A percentile compares a stretch with the other conserved stretches of the same genome.
Evolutionary conservation across 1,140 invertebrate species (phyloP).

Genomic region (Cherax destructor): DNA sequence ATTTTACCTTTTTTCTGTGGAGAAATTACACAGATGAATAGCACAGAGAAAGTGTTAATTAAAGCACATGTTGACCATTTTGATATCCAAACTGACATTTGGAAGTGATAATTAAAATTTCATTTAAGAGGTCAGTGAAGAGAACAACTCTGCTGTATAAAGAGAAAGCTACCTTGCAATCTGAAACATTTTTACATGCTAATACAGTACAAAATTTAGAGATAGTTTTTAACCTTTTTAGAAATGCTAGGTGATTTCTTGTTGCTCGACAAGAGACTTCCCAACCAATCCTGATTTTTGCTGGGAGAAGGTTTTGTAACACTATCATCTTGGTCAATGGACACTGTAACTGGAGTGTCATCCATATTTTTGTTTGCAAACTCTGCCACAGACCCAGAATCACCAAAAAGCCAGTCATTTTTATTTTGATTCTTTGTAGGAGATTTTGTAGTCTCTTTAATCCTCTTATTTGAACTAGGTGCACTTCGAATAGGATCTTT

Average conservation of each 20-base stretch:
- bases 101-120: too few species aligned
- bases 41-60: too few species aligned
- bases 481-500: background rate
- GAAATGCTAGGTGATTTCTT: constrained; percentile 11
- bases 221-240: background rate
- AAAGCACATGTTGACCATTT: too few species aligned
- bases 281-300: constrained; percentile 41
- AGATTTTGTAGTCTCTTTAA: background rate
- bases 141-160: too few species aligned
- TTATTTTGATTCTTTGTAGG: background rate
- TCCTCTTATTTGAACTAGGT: background rate
- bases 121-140: too few species aligned
- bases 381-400: constrained; percentile 7
- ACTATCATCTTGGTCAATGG: constrained; percentile 4
- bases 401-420: constrained; percentile 50
- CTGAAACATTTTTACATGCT: too few species aligned
- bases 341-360: background rate
- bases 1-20: too few species aligned
- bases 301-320: constrained; percentile 10
- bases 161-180: too few species aligned
- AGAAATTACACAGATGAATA: too few species aligned
- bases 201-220: background rate
- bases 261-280: constrained; percentile 13
- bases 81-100: too few species aligned
- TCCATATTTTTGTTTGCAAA: constrained; percentile 26